Evolutionary conservation across 2,888 invertebrate species (phyloP), one percentile per base, ranked within the genome.

Genomic region (Trichogramma dendrolimi): DNA sequence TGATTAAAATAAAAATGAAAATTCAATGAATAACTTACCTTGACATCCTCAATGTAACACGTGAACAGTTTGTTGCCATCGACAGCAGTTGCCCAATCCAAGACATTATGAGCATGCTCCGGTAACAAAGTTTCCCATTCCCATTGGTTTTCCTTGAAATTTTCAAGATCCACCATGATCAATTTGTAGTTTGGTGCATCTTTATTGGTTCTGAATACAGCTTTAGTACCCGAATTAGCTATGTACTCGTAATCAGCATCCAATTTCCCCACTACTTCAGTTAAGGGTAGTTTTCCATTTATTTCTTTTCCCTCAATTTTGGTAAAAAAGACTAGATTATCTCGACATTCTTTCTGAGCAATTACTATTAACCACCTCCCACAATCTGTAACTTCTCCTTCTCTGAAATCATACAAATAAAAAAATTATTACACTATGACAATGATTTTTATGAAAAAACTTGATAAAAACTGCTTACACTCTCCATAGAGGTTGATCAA

Each of bases 181-280:
- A 98, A 83, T 67, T 90, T 87, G 81, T 94, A 96, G 80, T 94
- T 94, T 5, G 96, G 92, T 1, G 98, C 92, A 79, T 93, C 86
- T 80, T 92, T 92, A 80, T 98, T 97, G 38, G 98, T 97, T 52
- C 91, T 88, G 79, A 98, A 92, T 73, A 92, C 86, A 68, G 90
- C 89, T 70, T 89, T 84, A 0, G 88, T 84, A 0, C 88, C 95
- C 67, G 90, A 87, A 79, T 96, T 97, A 39, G 95, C 92, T 14
- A 98, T 82, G 76, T 95, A 97, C 91, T 94, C 91, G 80, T 93
- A 97, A 79, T 96, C 96, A 1, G 95, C 92, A 80, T 96, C 94
- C 77, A 96, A 90, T 78, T 91, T 89, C 73, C 88, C 87, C 58
- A 97, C 89, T 68, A 98, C 85, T 77, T 91, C 89, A 57, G 86